A percentile compares a stretch with the other conserved stretches of the same genome.
phyloP scores from a whole-genome alignment of 1,140 invertebrate species.

The Macrobrachium rosenbergii region DNA sequence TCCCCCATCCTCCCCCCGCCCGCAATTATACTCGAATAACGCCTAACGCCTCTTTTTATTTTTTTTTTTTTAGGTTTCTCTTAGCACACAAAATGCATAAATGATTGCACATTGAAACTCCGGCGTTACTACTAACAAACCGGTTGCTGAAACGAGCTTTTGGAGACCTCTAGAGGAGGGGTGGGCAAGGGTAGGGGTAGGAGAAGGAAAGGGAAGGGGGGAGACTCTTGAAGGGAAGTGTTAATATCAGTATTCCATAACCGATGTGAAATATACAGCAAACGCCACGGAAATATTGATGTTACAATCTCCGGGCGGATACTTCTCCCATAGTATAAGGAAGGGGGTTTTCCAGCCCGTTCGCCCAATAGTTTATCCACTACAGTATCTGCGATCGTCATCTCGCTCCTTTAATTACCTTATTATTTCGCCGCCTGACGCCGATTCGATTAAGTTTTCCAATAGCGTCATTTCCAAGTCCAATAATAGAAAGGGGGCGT shows the following conservation, averaged over 20 bases:
- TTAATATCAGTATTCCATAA: slow-evolving; percentile 30
- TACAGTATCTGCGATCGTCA: slow-evolving; percentile 15
- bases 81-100: too few species aligned
- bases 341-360: neutral
- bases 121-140: too few species aligned
- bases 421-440: slow-evolving; percentile 50
- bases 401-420: slow-evolving; percentile 51
- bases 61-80: too few species aligned
- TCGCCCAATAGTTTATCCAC: neutral
- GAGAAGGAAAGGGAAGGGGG: neutral
- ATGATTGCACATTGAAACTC: too few species aligned
- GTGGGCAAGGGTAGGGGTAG: neutral
- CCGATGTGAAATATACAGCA: slow-evolving; percentile 29
- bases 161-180: neutral
- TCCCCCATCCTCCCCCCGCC: too few species aligned
- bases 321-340: too few species aligned
- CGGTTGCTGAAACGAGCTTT: too few species aligned
- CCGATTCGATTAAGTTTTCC: slow-evolving; percentile 61
- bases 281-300: slow-evolving; percentile 35
- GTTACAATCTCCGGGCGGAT: neutral
- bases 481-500: slow-evolving; percentile 49
- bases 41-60: too few species aligned
- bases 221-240: neutral
- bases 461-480: slow-evolving; percentile 57
- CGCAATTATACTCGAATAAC: too few species aligned